Percentiles rank a stretch among this genome's conserved stretches.
Evolutionary conservation across 2,888 invertebrate genomes (phyloP).

Genomic region (Drosophila birchii): DNA sequence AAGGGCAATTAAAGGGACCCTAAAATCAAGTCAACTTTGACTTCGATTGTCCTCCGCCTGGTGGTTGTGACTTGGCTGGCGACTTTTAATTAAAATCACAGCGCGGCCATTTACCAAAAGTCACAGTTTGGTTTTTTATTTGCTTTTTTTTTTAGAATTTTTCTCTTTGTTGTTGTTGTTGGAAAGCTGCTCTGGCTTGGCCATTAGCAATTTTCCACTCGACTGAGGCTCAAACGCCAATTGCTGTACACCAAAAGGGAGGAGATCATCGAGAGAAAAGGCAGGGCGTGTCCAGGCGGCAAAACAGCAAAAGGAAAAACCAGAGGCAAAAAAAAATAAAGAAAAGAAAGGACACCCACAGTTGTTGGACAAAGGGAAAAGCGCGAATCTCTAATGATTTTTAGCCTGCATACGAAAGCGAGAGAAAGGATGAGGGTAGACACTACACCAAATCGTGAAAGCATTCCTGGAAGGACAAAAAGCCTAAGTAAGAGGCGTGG

Average conservation of each 20-base stretch:
- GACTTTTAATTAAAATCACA: slow-evolving; percentile 77
- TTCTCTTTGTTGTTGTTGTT: not conserved
- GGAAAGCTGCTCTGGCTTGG: slow-evolving; percentile 38
- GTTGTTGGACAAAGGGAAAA: slow-evolving; percentile 18
- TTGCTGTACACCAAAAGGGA: slow-evolving; percentile 58
- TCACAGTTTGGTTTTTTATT: slow-evolving; percentile 45
- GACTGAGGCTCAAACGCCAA: slow-evolving; percentile 51
- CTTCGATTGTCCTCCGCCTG: slow-evolving; percentile 36
- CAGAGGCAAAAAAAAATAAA: not conserved
- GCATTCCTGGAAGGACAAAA: slow-evolving; percentile 23
- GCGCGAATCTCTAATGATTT: slow-evolving; percentile 35
- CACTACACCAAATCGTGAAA: slow-evolving; percentile 9
- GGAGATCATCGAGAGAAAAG: slow-evolving; percentile 52
- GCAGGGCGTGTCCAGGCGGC: slow-evolving; percentile 40
- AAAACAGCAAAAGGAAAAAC: slow-evolving; percentile 5
- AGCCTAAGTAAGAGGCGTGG: slow-evolving; percentile 49
- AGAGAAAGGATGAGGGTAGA: slow-evolving; percentile 10
- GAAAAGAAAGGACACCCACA: slow-evolving; percentile 4
- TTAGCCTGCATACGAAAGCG: slow-evolving; percentile 26
- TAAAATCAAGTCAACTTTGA: slow-evolving; percentile 75
- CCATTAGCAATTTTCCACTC: slow-evolving; percentile 79
- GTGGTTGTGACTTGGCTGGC: slow-evolving; percentile 18
- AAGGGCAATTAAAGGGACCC: slow-evolving; percentile 68
- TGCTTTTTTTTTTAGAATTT: slow-evolving; percentile 11
- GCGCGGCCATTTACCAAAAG: slow-evolving; percentile 67